Evolutionary conservation across 1,140 invertebrate species (phyloP).

Genomic region (Scaptomyza montana): DNA sequence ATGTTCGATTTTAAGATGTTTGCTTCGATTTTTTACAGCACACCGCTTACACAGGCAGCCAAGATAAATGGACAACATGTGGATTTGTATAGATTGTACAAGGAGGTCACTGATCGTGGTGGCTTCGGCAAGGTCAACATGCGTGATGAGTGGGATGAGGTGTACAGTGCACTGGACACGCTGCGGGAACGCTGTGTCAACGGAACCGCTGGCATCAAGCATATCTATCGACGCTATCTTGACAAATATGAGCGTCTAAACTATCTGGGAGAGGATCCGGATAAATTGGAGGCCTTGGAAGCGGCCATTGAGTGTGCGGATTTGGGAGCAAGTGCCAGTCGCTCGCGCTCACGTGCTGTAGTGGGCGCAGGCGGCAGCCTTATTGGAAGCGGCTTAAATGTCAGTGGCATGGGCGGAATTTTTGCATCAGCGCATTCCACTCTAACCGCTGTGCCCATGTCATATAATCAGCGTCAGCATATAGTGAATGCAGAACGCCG

Average conservation of each 20-base stretch:
- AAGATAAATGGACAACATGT: conserved; percentile 94
- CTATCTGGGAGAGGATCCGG: conserved; percentile 90
- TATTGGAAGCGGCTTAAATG: conserved; percentile 23
- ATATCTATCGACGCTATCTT: conserved; percentile 93
- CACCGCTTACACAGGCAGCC: conserved; percentile 89
- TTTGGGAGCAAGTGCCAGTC: conserved; percentile 51
- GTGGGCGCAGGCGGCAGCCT: conserved; percentile 22
- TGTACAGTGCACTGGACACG: conserved; percentile 89
- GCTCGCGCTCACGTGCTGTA: conserved; percentile 83
- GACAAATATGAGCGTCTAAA: conserved; percentile 84
- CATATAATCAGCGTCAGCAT: conserved; percentile 93
- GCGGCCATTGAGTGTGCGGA: conserved; percentile 85
- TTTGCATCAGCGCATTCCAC: conserved; percentile 86
- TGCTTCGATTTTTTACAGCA: conserved; percentile 85
- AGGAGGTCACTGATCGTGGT: conserved; percentile 94
- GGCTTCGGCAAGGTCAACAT: conserved; percentile 95
- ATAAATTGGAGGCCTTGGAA: conserved; percentile 90
- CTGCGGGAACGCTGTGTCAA: conserved; percentile 93
- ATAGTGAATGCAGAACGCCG: conserved; percentile 88
- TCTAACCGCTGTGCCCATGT: conserved; percentile 89
- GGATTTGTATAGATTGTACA: conserved; percentile 95
- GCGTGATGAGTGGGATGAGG: conserved; percentile 92
- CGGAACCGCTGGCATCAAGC: conserved; percentile 93
- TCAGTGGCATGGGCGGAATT: conserved; percentile 83
- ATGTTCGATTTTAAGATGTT: conserved; percentile 9